Evolutionary conservation across 23 tunicate genomes (phyloP).

Genomic region (Phallusia fumigata): DNA sequence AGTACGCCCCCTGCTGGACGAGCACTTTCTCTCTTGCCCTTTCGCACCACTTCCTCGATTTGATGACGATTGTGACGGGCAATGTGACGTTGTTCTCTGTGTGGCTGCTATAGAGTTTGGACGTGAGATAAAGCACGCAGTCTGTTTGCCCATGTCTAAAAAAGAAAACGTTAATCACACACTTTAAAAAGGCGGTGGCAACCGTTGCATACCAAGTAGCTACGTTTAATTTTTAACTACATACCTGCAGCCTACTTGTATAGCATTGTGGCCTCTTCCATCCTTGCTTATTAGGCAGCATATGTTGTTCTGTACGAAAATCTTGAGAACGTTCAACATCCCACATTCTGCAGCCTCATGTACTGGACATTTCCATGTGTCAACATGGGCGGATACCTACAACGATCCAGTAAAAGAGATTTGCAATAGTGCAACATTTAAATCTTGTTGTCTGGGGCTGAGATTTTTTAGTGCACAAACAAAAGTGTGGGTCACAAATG

Average conservation of each 20-base stretch:
- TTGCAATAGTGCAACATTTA: constrained; percentile 74
- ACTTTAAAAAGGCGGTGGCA: too few species aligned
- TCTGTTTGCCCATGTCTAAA: constrained; percentile 63
- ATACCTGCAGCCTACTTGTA: constrained; percentile 65
- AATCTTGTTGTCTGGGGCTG: too few species aligned
- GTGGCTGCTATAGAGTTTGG: constrained; percentile 83
- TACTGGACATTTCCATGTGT: constrained; percentile 80
- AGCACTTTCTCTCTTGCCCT: constrained; percentile 69
- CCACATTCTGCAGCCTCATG: constrained; percentile 87
- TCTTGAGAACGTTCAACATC: constrained; percentile 67
- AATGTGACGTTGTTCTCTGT: constrained; percentile 78
- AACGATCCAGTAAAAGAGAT: constrained; percentile 65
- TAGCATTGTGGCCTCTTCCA: constrained; percentile 64
- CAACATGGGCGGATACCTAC: constrained; percentile 68
- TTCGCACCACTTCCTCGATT: constrained; percentile 75
- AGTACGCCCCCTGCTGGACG: constrained; percentile 52
- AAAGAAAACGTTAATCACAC: too few species aligned
- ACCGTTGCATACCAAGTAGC: too few species aligned
- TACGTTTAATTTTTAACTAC: not conserved
- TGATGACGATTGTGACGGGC: constrained; percentile 58
- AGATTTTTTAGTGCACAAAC: too few species aligned
- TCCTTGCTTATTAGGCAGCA: constrained; percentile 70
- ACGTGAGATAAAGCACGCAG: constrained; percentile 58
- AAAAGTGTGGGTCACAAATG: too few species aligned
- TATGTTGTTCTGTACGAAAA: constrained; percentile 79